Evolutionary conservation across 35 echinoderm and acorn worm genomes (phyloP), one percentile per base, ranked within the genome.

Genomic region (Amphiura filiformis): DNA sequence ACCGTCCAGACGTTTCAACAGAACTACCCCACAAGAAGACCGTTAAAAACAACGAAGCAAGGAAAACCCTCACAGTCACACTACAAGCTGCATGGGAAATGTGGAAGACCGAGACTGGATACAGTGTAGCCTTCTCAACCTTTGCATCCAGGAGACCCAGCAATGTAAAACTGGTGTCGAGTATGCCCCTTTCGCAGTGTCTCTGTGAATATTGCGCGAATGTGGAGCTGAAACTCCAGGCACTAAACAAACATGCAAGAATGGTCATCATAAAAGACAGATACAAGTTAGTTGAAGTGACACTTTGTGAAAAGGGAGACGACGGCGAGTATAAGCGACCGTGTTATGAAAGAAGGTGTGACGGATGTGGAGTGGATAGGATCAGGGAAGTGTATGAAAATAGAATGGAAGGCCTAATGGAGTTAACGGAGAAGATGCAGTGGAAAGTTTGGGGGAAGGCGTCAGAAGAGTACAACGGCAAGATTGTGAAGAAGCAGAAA

Each of bases 21-120:
- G 76, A 78, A 36, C 76, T 78, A n/a, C 76, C 76, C 31, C 31
- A 78, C 76, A 78, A 78, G 31, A 78, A 78, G 31, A 78, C 0
- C 31, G 76, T 78, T 0, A 78, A 78, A 78, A 36, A 36, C 35
- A 78, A n/a, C 20, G 31, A 13, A 31, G 31, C 76, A 34, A 30
- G 31, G 13, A 31, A 30, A 36, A 30, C 31, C 35, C 17, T 78
- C 17, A 31, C 31, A 7, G 31, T 31, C 31, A n/a, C 31, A 13
- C 1, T 78, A 23, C 31, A 78, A 34, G 76, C 76, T 31, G 35
- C 76, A 78, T 78, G 35, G 31, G 76, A 78, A 78, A 32, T 13
- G 17, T 78, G 31, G 31, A 78, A 20, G 31, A 32, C 17, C 14
- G 31, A 34, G 13, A 78, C 13, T 78, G 31, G 31, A 20, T 31